Evolutionary conservation across 2,797 vertebrate genomes (phyloP).

Genomic region (Sebastes jordani): DNA sequence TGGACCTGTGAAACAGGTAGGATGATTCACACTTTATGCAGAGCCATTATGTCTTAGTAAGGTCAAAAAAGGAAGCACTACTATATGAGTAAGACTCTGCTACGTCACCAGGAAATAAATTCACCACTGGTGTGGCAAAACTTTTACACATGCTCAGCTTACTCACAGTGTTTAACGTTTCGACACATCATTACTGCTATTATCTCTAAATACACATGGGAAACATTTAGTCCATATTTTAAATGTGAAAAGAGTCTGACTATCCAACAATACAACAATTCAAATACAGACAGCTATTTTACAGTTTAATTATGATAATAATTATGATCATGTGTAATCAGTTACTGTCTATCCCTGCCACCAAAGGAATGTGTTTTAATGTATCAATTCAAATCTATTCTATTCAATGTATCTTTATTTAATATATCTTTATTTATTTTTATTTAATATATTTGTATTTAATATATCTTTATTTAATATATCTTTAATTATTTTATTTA

Average conservation of each 20-base stretch:
- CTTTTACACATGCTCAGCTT: not conserved
- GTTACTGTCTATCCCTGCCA: too few species aligned
- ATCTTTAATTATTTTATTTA: too few species aligned
- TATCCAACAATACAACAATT: not conserved
- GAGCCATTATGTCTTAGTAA: conserved; percentile 40
- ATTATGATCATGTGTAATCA: too few species aligned
- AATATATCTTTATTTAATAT: too few species aligned
- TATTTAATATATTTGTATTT: too few species aligned
- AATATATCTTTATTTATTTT: too few species aligned
- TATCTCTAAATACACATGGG: not conserved
- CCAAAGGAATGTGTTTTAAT: too few species aligned
- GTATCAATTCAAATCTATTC: too few species aligned
- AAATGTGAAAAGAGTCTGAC: not conserved
- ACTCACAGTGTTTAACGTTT: not conserved
- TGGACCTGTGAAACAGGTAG: conserved; percentile 29
- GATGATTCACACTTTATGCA: conserved; percentile 55
- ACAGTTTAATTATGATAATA: too few species aligned
- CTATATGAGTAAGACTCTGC: conserved; percentile 37
- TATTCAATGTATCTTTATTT: too few species aligned
- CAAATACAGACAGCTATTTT: too few species aligned
- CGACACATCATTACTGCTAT: not conserved
- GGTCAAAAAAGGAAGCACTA: conserved; percentile 18
- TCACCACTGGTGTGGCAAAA: conserved; percentile 37
- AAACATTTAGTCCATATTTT: not conserved
- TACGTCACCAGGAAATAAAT: conserved; percentile 57